Evolutionary conservation across 2,888 invertebrate species (phyloP), one percentile per base, ranked within the genome.

Genomic region (Leucania comma): DNA sequence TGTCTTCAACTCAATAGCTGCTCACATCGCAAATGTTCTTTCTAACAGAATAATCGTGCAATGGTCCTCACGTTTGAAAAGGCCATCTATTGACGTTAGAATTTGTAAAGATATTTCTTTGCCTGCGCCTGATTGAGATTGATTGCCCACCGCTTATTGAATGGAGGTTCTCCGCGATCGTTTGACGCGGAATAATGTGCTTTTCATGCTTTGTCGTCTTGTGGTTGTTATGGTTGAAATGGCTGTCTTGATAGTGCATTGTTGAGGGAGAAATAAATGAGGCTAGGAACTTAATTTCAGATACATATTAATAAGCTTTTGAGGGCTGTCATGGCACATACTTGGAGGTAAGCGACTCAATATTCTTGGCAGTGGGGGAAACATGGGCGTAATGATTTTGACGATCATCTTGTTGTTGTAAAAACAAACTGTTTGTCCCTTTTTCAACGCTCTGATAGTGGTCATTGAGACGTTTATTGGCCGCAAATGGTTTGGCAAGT

Each of bases 81-180:
- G 76, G 74, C 71, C 67, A 81, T 81, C 79, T 83, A 77, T 86
- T 84, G 81, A 78, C 66, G 69, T 57, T 76, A 67, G 78, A 81
- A 82, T 87, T 85, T 86, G 83, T 82, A 75, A 81, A 87, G 83
- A 88, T 83, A 86, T 88, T 86, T 89, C 85, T 84, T 84, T 85
- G 87, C 82, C 91, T 91, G 91, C 78, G 81, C 77, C 81, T 91
- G 92, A 92, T 89, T 88, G 90, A 89, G 92, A 92, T 92, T 91
- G 90, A 92, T 92, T 86, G 85, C 86, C 62, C 72, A 26, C 71
- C 81, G 80, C 86, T 86, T 88, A 89, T 90, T 89, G 90, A 88
- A 86, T 85, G 83, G 82, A 51, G 83, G 83, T 80, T 82, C 76
- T 66, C 77, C 68, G 32, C 68, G 74, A 83, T 75, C 83, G 82